Evolutionary conservation across 1,140 invertebrate genomes (phyloP).

Genomic region (Antheraea mylitta): DNA sequence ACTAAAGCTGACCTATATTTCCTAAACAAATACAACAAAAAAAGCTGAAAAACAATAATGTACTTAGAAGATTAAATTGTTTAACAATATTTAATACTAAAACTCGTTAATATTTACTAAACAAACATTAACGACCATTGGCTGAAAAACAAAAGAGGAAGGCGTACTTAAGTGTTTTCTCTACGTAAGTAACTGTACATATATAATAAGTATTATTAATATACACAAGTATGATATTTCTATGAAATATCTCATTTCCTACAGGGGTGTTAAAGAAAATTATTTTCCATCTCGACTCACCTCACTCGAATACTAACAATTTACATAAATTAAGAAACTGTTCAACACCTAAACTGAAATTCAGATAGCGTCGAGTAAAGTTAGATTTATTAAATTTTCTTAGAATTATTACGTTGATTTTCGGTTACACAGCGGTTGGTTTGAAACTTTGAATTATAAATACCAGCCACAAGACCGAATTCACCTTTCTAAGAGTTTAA

Average conservation of each 20-base stretch:
- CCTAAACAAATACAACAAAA: too few species aligned
- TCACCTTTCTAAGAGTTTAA: neutral
- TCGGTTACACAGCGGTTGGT: constrained; percentile 24
- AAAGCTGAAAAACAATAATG: too few species aligned
- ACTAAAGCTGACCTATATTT: too few species aligned
- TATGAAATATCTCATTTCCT: constrained; percentile 38
- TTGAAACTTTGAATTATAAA: constrained; percentile 6
- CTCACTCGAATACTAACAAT: constrained; percentile 45
- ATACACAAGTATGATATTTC: neutral
- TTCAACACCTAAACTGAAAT: constrained; percentile 44
- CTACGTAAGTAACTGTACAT: too few species aligned
- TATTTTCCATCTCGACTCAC: constrained; percentile 52
- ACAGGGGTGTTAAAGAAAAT: constrained; percentile 51
- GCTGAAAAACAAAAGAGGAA: too few species aligned
- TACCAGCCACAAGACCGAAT: neutral
- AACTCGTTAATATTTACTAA: too few species aligned
- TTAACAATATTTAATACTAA: too few species aligned
- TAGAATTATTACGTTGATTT: constrained; percentile 33
- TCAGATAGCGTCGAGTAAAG: constrained; percentile 37
- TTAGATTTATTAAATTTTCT: constrained; percentile 43
- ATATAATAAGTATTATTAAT: constrained; percentile 17
- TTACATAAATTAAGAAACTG: constrained; percentile 64
- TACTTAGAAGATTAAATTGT: too few species aligned
- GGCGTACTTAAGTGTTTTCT: too few species aligned
- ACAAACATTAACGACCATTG: too few species aligned